Base-by-base conservation (phyloP, 2,797 vertebrate genomes). In the Sebastes vulpes region DNA sequence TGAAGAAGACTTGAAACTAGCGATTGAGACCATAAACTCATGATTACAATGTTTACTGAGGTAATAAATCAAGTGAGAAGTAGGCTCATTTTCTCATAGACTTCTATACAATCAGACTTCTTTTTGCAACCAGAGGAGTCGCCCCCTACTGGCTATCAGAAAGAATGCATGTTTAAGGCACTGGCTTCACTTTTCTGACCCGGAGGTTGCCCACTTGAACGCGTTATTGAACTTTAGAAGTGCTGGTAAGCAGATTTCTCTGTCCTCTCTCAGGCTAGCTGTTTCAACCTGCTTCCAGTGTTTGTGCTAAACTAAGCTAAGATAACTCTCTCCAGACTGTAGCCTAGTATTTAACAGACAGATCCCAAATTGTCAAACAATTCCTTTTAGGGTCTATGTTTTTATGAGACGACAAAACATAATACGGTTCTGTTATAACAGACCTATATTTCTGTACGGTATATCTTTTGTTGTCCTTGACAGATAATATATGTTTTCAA, bases 261-360 rank as follows among this genome's bases (percentile, higher is more conserved):
- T 38, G 35, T 38, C 35, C 35, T 38, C 35, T 38, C 35, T 14
- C 20, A 61, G 18, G 29, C 38, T 20, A 28, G 18, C 16, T 63
- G 35, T 21, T 21, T 35, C 2, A 6, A 3, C 42, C 21, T 31
- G 29, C n/a, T 59, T 10, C 5, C 2, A 26, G 10, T 65, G 32
- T 79, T 59, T 42, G 63, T 81, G 54, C 52, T 77, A 72, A 81
- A 21, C 18, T 21, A 60, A 53, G 28, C 65, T 68, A 63, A 61
- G 42, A 11, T 32, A 52, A 20, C 20, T 25, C 20, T 25, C 18
- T 35, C 23, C 32, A 61, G 25, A 20, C 50, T 60, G 6, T 42
- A 52, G 7, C 35, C 9, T 42, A 12, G 58, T 38, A 70, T 61
- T 50, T 2, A 66, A 42, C 21, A 29, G 38, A 63, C 9, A 9